phyloP scores from a whole-genome alignment of 2,113 vertebrate genomes.

The Columba janthina region DNA sequence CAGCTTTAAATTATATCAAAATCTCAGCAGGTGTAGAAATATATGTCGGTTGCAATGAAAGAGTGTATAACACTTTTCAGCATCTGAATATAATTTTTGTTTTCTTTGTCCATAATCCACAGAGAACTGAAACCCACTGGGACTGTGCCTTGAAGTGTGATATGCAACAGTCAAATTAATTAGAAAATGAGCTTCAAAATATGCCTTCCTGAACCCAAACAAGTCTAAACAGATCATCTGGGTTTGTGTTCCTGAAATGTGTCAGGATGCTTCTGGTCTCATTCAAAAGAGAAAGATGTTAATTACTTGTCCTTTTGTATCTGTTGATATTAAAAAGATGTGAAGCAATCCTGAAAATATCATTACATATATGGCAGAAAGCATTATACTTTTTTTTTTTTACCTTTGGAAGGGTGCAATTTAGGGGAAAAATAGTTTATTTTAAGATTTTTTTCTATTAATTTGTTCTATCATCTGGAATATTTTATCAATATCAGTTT shows the following conservation, averaged over 20 bases:
- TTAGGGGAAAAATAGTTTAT: neutral
- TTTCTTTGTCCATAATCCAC: neutral
- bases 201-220: neutral
- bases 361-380: neutral
- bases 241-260: neutral
- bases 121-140: neutral
- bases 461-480: neutral
- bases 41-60: neutral
- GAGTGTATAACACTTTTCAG: neutral
- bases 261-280: neutral
- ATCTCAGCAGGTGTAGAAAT: neutral
- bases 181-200: slow-evolving; percentile 17
- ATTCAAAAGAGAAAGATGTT: neutral
- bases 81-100: neutral
- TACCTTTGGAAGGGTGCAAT: neutral
- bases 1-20: neutral
- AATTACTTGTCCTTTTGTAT: neutral
- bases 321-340: neutral
- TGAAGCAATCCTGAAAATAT: neutral
- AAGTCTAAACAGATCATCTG: neutral
- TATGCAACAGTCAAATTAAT: neutral
- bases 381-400: neutral
- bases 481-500: neutral
- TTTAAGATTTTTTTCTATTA: neutral
- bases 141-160: neutral